Evolutionary conservation across 1,140 invertebrate species (phyloP).

Genomic region (Apis laboriosa): DNA sequence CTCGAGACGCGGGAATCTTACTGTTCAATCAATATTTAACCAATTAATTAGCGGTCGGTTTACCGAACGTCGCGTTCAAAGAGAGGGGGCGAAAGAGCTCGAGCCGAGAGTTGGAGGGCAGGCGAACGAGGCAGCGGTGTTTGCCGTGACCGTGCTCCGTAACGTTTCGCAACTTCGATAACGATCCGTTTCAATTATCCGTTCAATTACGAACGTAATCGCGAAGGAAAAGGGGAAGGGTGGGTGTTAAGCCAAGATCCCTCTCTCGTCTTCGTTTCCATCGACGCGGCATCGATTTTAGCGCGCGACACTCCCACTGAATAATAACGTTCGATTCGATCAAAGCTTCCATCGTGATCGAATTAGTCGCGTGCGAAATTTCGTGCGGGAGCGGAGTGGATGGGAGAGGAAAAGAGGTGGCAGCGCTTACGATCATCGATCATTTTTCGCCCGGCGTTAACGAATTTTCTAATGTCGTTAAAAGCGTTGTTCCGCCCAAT

Average conservation of each 20-base stretch:
- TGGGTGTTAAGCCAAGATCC: too few species aligned
- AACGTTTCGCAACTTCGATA: constrained; percentile 70
- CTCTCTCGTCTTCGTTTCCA: constrained; percentile 13
- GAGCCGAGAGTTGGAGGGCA: constrained; percentile 18
- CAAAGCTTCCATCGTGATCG: constrained; percentile 35
- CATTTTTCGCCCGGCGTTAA: constrained; percentile 16
- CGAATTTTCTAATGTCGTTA: constrained; percentile 39
- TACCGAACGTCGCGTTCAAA: constrained; percentile 30
- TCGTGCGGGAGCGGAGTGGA: neutral
- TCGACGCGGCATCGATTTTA: constrained; percentile 5
- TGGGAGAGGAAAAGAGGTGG: neutral
- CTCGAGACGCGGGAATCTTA: neutral
- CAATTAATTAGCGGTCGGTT: constrained; percentile 55
- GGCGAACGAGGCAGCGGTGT: constrained; percentile 62
- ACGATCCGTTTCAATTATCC: constrained; percentile 75
- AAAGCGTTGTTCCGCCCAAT: constrained; percentile 14
- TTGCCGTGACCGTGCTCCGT: constrained; percentile 72
- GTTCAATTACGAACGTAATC: constrained; percentile 75
- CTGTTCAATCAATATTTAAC: constrained; percentile 59
- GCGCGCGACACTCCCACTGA: constrained; percentile 27
- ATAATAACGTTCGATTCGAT: constrained; percentile 22
- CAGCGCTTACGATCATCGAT: constrained; percentile 29
- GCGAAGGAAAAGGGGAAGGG: constrained; percentile 45
- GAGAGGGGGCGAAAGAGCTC: constrained; percentile 36
- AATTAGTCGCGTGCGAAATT: constrained; percentile 38